phyloP scores from a whole-genome alignment of 2,797 vertebrate genomes.

The Cottoperca gobio region DNA sequence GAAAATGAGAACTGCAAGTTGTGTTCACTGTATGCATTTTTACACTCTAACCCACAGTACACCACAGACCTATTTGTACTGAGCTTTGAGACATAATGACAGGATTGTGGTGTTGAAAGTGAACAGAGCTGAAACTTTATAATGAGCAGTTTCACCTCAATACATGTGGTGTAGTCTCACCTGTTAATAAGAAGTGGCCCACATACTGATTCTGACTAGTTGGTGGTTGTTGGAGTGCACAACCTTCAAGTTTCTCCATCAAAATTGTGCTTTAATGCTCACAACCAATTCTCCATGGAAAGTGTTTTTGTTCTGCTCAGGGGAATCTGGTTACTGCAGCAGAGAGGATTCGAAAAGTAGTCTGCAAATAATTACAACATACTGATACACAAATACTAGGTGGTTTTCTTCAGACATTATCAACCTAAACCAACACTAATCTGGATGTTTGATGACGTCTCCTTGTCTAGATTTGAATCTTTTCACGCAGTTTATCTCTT shows the following conservation, averaged over 20 bases:
- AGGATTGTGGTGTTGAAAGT: constrained; percentile 55
- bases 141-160: constrained; percentile 71
- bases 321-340: constrained; percentile 11
- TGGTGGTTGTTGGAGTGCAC: constrained; percentile 25
- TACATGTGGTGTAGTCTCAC: constrained; percentile 56
- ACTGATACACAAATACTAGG: background rate
- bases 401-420: background rate
- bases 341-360: background rate
- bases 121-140: constrained; percentile 64
- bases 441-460: background rate
- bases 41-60: constrained; percentile 3
- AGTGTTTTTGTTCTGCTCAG: constrained; percentile 33
- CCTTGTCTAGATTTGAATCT: background rate
- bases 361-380: constrained; percentile 10
- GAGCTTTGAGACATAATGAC: constrained; percentile 48
- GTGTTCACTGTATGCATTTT: constrained; percentile 8
- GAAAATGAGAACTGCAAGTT: constrained; percentile 20
- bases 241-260: constrained; percentile 45
- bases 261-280: constrained; percentile 36
- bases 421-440: background rate
- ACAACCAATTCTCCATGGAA: constrained; percentile 42
- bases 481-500: background rate
- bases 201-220: constrained; percentile 59
- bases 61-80: constrained; percentile 51
- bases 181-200: constrained; percentile 68